Conservation (phyloP, 2,888 invertebrate species). For the Sinohyriopsis cumingii region DNA sequence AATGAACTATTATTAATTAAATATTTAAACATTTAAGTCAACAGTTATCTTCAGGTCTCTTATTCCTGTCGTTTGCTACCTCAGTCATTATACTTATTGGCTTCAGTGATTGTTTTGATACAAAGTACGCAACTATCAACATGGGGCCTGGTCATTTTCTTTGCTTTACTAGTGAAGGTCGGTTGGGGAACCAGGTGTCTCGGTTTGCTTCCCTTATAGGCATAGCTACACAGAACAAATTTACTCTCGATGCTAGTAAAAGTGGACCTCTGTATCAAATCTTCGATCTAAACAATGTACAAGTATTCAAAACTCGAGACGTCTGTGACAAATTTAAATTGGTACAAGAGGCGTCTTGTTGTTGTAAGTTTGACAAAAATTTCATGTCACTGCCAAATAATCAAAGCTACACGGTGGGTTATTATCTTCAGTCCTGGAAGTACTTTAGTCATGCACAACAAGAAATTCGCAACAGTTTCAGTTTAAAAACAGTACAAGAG, state of each 20-base stretch:
- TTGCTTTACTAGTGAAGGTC: conserved; percentile 5
- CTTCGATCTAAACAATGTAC: neutral
- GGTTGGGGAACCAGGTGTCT: conserved; percentile 39
- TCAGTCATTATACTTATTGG: too few species aligned
- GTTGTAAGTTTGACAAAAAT: neutral
- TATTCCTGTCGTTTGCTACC: too few species aligned
- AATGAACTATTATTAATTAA: too few species aligned
- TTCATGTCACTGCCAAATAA: neutral
- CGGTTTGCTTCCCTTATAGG: conserved; percentile 36
- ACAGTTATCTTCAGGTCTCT: too few species aligned
- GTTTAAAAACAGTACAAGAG: conserved; percentile 11
- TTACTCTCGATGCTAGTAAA: conserved; percentile 16
- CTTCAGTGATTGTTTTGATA: too few species aligned
- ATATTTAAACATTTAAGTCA: too few species aligned
- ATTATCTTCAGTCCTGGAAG: conserved; percentile 34
- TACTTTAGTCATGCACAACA: conserved; percentile 19
- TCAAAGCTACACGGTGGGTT: conserved; percentile 22
- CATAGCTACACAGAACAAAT: conserved; percentile 19
- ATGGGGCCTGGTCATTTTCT: too few species aligned
- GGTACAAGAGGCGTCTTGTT: neutral
- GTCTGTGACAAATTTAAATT: neutral
- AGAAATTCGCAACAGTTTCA: conserved; percentile 18
- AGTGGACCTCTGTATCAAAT: neutral
- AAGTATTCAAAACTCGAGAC: too few species aligned
- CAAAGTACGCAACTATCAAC: too few species aligned